Base-by-base conservation (phyloP, 2,113 vertebrate genomes). In the Sardina pilchardus region DNA sequence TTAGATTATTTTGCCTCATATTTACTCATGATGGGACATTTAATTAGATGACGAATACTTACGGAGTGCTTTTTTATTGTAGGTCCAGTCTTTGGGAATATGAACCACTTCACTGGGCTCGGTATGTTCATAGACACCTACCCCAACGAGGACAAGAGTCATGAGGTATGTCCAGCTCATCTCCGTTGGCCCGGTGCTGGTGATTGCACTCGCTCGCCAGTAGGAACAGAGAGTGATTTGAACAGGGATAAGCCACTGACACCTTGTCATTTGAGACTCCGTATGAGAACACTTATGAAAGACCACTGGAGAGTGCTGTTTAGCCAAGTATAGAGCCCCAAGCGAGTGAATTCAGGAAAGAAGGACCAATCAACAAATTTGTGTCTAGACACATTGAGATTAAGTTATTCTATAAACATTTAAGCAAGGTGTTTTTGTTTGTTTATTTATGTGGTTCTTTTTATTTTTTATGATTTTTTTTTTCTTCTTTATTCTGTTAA, bases 101-200 rank as follows among this genome's bases (percentile, higher is more conserved):
- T 96, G 92, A 96, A 99, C 93, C 93, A 95, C 83, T 99, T 99
- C 91, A 91, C 95, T 84, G 98, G 98, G 50, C 94, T 99, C 84
- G 98, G 96, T 3, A 93, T 99, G 84, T 98, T 99, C 30, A 92
- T 99, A 91, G 98, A 99, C 94, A 99, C 98, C 0, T 99, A 99
- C 71, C 96, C 97, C 7, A 99, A 99, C 3, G 96, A 97, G 84
- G 97, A 97, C 90, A 99, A 97, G 87, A 96, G 94, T 89, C 96
- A 97, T 82, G 97, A 99, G 94, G 98, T 99, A 95, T 94, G 94
- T 85, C 8, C 3, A 21, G 30, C 30, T 78, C 39, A 34, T 78
- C 30, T 78, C 34, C 39, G 21, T 63, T 42, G 39, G 59, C 59
- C 59, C 24, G 9, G 59, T n/a, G 24, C 24, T n/a, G 4, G 24